phyloP scores from a whole-genome alignment of 2,888 invertebrate species.

The Cerastoderma edule region DNA sequence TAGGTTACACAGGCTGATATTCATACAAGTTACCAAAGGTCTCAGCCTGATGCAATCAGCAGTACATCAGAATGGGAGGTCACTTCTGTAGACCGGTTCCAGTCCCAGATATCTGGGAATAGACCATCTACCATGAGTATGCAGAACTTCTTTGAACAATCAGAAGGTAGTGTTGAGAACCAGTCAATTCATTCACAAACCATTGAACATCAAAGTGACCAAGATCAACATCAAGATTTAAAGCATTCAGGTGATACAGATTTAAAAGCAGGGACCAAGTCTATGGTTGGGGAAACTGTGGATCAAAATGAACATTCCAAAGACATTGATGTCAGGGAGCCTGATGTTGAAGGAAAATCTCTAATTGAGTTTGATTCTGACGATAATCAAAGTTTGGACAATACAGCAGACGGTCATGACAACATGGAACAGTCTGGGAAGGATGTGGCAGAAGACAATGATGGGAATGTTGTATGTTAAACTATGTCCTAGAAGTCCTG shows the following conservation, averaged over 20 bases:
- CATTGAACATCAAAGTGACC: conserved; percentile 34
- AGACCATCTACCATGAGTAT: conserved; percentile 69
- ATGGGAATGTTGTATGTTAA: conserved; percentile 36
- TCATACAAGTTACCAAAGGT: conserved; percentile 35
- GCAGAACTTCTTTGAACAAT: conserved; percentile 73
- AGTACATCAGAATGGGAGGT: conserved; percentile 67
- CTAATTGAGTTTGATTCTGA: conserved; percentile 31
- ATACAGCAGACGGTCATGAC: not conserved
- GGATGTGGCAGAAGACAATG: not conserved
- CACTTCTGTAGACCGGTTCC: conserved; percentile 63
- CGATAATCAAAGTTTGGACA: not conserved
- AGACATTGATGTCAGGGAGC: not conserved
- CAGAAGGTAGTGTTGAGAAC: conserved; percentile 56
- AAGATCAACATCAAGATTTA: conserved; percentile 15
- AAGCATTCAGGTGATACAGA: conserved; percentile 36
- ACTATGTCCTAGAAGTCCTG: not conserved
- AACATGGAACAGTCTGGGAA: not conserved
- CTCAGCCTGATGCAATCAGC: conserved; percentile 44
- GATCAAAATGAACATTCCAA: not conserved
- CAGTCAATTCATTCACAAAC: conserved; percentile 42
- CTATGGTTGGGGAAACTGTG: not conserved
- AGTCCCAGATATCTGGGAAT: conserved; percentile 36
- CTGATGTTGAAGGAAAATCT: conserved; percentile 13
- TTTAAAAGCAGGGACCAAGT: not conserved
- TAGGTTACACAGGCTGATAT: conserved; percentile 57